Percentiles rank a stretch among this genome's conserved stretches.
Evolutionary conservation across 2,888 invertebrate species (phyloP).

Genomic region (Callinectes sapidus): DNA sequence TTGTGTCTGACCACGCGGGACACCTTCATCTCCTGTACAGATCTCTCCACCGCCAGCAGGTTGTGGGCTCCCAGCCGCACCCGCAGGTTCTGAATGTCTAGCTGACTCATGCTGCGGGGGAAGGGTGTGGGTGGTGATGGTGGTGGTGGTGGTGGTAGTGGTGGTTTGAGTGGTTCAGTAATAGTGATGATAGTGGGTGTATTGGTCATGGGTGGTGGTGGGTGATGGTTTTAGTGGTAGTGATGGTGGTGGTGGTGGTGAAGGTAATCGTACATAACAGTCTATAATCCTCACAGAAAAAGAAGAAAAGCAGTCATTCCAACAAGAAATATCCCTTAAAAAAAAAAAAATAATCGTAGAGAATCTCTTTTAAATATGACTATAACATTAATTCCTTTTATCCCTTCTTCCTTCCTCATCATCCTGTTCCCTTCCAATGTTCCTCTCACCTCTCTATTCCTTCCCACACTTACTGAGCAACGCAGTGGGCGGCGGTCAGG

Average conservation of each 20-base stretch:
- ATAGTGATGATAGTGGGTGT: neutral
- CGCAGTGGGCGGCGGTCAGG: constrained; percentile 71
- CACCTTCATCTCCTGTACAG: constrained; percentile 60
- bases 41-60: constrained; percentile 47
- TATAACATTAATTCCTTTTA: neutral
- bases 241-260: too few species aligned
- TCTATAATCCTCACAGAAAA: too few species aligned
- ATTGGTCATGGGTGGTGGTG: neutral
- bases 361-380: too few species aligned
- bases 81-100: constrained; percentile 61
- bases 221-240: too few species aligned
- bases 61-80: constrained; percentile 70
- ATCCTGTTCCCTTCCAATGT: neutral
- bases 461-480: constrained; percentile 64
- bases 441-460: neutral
- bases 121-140: neutral
- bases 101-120: constrained; percentile 60
- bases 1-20: constrained; percentile 70
- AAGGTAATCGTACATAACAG: too few species aligned
- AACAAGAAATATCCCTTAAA: too few species aligned
- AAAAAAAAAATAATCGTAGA: too few species aligned
- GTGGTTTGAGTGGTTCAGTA: neutral
- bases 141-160: neutral
- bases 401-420: neutral
- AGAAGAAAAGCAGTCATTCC: too few species aligned